phyloP scores from a whole-genome alignment of 1,140 invertebrate genomes.

The Bursaphelenchus mucronatus region DNA sequence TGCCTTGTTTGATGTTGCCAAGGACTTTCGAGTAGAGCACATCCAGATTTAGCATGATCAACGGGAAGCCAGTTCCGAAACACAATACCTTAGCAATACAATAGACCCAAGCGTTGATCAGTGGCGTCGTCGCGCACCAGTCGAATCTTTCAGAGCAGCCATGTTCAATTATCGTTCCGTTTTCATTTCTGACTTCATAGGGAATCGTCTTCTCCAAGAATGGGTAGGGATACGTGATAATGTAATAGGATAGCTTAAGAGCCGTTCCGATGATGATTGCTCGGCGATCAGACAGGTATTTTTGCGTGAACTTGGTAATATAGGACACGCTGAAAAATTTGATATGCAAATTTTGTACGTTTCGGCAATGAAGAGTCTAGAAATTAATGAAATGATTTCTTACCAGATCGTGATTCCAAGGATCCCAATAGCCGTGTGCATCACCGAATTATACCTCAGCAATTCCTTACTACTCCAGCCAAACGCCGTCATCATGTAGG shows the following conservation, averaged over 20 bases:
- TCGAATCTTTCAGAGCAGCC: not conserved
- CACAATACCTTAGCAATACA: constrained; percentile 12
- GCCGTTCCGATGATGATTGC: constrained; percentile 17
- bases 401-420: constrained; percentile 19
- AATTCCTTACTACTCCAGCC: constrained; percentile 18
- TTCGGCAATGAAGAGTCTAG: not conserved
- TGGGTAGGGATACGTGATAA: constrained; percentile 26
- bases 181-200: constrained; percentile 3
- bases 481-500: constrained; percentile 28
- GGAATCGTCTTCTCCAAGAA: constrained; percentile 21
- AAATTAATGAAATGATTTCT: not conserved
- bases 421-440: constrained; percentile 6
- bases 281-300: not conserved
- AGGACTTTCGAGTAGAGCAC: constrained; percentile 23
- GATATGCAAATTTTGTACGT: too few relatives aligned
- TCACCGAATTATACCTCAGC: constrained; percentile 21
- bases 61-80: constrained; percentile 12
- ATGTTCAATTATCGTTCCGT: constrained; percentile 19
- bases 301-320: too few relatives aligned
- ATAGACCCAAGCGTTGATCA: constrained; percentile 15
- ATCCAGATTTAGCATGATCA: constrained; percentile 23
- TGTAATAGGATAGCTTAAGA: constrained; percentile 23
- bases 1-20: constrained; percentile 24
- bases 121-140: constrained; percentile 18
- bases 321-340: too few relatives aligned